phyloP scores from a whole-genome alignment of 2,888 invertebrate genomes.

The Coelopa pilipes region DNA sequence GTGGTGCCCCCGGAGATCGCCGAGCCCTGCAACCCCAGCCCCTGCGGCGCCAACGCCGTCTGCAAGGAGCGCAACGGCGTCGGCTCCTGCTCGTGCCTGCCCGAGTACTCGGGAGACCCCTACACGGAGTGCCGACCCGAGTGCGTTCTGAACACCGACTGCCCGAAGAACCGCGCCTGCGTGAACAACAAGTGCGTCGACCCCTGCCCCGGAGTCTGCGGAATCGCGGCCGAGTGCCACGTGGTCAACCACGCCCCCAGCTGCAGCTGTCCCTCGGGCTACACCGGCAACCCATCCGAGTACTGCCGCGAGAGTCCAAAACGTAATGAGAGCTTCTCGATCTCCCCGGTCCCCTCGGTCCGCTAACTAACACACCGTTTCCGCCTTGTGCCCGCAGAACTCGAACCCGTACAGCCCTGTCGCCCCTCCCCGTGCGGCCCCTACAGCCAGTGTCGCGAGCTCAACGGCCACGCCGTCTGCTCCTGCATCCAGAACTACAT shows the following conservation, averaged over 20 bases:
- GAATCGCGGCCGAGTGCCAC: slow-evolving; percentile 80
- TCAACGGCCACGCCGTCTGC: slow-evolving; percentile 81
- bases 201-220: slow-evolving; percentile 86
- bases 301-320: slow-evolving; percentile 70
- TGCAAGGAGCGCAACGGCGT: slow-evolving; percentile 86
- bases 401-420: slow-evolving; percentile 70
- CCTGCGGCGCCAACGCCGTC: slow-evolving; percentile 86
- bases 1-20: slow-evolving; percentile 70
- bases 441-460: slow-evolving; percentile 78
- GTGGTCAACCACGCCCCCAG: slow-evolving; percentile 85
- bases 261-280: slow-evolving; percentile 82
- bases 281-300: slow-evolving; percentile 79
- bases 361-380: slow-evolving; percentile 35
- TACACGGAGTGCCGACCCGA: slow-evolving; percentile 87
- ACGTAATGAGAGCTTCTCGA: slow-evolving; percentile 68
- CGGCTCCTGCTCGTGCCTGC: slow-evolving; percentile 83
- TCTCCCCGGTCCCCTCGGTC: background rate
- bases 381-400: slow-evolving; percentile 44
- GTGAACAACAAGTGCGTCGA: slow-evolving; percentile 86
- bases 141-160: slow-evolving; percentile 86
- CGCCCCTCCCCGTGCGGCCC: slow-evolving; percentile 82
- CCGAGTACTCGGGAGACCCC: slow-evolving; percentile 88
- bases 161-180: slow-evolving; percentile 80
- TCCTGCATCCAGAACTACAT: slow-evolving; percentile 80
- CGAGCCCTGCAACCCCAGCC: slow-evolving; percentile 85